These are phyloP conservation scores for Ptychobarbus kaznakovi DNA, from an alignment of 2,797 vertebrate species.

Conservation along the genomic window DNA sequence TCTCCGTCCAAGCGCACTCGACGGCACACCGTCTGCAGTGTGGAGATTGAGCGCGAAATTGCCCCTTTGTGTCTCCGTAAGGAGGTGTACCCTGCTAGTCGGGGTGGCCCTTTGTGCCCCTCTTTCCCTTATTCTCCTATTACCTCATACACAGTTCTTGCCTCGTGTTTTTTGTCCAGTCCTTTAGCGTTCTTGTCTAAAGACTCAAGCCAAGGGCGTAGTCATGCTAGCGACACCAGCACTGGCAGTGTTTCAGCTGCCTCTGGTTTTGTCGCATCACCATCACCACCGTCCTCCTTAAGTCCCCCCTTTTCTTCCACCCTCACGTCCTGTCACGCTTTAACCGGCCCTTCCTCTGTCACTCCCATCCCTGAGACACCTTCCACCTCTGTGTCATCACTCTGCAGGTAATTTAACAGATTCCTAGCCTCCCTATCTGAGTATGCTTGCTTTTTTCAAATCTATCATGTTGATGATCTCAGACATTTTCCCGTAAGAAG, in stretches of 20 bases:
- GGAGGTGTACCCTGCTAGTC: conserved; percentile 84
- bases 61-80: conserved; percentile 86
- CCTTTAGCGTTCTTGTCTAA: conserved; percentile 80
- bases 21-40: conserved; percentile 85
- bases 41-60: conserved; percentile 83
- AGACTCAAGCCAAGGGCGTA: conserved; percentile 60
- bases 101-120: conserved; percentile 60
- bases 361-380: conserved; percentile 61
- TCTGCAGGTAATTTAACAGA: conserved; percentile 70
- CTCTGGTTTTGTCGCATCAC: conserved; percentile 49
- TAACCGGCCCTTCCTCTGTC: conserved; percentile 54
- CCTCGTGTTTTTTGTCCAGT: conserved; percentile 79
- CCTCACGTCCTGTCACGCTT: conserved; percentile 59
- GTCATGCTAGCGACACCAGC: conserved; percentile 21
- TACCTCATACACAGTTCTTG: conserved; percentile 72
- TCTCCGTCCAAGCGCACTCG: conserved; percentile 72
- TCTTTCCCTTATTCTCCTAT: conserved; percentile 64
- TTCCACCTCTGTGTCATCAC: conserved; percentile 55
- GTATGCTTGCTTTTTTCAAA: background rate
- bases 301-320: conserved; percentile 51
- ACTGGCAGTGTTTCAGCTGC: conserved; percentile 37
- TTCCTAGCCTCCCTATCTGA: background rate
- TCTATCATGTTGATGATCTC: background rate
- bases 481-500: background rate
- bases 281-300: conserved; percentile 49